These are phyloP conservation scores for Chascanopsetta lugubris DNA, from an alignment of 2,113 vertebrate genomes.

Conservation along the genomic window DNA sequence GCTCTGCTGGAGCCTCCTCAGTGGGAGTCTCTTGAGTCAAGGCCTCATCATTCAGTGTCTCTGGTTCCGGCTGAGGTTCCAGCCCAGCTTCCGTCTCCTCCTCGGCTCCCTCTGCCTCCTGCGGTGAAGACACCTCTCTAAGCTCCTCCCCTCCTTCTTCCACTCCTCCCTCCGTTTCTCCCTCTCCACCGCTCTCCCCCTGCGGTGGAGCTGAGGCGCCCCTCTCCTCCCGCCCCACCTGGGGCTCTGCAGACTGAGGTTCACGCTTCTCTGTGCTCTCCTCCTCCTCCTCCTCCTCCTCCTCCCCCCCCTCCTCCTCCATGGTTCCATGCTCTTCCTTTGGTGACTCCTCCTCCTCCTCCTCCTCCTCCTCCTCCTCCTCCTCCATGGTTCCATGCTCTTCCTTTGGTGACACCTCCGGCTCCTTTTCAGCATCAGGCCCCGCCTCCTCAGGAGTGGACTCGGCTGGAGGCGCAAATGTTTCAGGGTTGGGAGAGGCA, in stretches of 20 bases:
- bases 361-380: constrained; percentile 50
- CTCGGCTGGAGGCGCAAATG: neutral
- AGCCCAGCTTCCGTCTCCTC: constrained; percentile 29
- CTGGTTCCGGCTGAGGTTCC: constrained; percentile 22
- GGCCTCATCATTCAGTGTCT: neutral
- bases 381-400: constrained; percentile 43
- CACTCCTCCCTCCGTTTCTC: neutral
- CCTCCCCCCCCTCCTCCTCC: constrained; percentile 58
- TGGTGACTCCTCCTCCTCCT: neutral
- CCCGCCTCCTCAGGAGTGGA: constrained; percentile 43
- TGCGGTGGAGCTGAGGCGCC: constrained; percentile 55
- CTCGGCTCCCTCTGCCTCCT: constrained; percentile 7
- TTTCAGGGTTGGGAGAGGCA: constrained; percentile 62
- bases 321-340: too few species aligned
- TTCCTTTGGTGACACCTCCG: neutral
- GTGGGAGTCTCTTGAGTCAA: neutral
- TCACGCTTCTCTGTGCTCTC: constrained; percentile 69
- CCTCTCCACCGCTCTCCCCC: constrained; percentile 11
- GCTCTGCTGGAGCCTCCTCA: constrained; percentile 19
- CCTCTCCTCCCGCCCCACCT: constrained; percentile 64
- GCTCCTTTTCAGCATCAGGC: constrained; percentile 46
- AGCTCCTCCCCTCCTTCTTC: constrained; percentile 37
- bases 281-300: constrained; percentile 45
- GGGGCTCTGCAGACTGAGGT: constrained; percentile 34
- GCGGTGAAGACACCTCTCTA: neutral